A percentile compares a stretch with the other conserved stretches of the same genome.
These are phyloP conservation scores for Gobionotothen gibberifrons DNA, from an alignment of 2,797 vertebrate genomes.

Conservation along the genomic window DNA sequence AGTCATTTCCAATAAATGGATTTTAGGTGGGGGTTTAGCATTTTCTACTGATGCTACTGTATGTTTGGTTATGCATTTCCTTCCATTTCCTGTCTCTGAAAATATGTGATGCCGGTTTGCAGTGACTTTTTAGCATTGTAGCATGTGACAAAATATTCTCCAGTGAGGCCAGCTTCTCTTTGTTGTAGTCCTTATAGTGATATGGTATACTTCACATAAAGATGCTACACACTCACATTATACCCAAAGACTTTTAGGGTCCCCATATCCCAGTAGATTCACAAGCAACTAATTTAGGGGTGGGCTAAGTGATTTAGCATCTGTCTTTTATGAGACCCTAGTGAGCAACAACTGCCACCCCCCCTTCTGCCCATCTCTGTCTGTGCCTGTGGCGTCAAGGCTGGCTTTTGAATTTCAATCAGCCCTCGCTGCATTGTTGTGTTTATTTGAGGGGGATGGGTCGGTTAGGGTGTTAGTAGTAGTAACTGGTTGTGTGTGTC, in stretches of 20 bases:
- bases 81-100: conserved; percentile 14
- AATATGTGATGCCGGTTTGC: conserved; percentile 15
- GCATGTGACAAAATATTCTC: conserved; percentile 7
- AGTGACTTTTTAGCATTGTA: conserved; percentile 20
- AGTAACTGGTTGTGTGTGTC: conserved; percentile 63
- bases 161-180: conserved; percentile 21
- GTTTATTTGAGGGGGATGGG: conserved; percentile 73
- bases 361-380: conserved; percentile 48
- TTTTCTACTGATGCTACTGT: conserved; percentile 42
- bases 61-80: conserved; percentile 26
- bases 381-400: conserved; percentile 70
- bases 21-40: conserved; percentile 57
- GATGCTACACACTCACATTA: conserved; percentile 13
- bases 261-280: conserved; percentile 65
- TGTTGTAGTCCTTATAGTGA: conserved; percentile 22
- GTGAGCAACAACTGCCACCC: conserved; percentile 66
- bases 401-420: conserved; percentile 85
- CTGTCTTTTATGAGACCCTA: conserved; percentile 77
- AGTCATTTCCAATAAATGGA: conserved; percentile 71
- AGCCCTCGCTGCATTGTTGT: conserved; percentile 73
- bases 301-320: conserved; percentile 83
- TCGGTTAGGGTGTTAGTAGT: conserved; percentile 24
- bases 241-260: conserved; percentile 30
- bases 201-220: conserved; percentile 6
- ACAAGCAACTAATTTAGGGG: conserved; percentile 76